Conservation (phyloP, 2,797 vertebrate genomes). For the Danio aesculapii region DNA sequence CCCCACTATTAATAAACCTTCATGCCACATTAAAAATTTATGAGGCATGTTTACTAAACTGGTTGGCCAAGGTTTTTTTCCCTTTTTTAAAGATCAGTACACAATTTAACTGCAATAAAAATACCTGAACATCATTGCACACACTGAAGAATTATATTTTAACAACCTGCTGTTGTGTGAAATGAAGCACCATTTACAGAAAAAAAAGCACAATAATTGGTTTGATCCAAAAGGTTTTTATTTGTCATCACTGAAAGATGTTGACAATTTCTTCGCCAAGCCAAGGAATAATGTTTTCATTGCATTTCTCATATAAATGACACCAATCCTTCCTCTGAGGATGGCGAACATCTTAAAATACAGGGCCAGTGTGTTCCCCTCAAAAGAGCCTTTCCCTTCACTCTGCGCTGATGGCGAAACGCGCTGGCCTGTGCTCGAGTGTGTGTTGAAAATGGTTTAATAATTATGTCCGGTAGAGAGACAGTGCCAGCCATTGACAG, state of each 20-base stretch:
- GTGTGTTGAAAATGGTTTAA: constrained; percentile 57
- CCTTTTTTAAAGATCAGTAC: too few species aligned
- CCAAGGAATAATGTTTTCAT: constrained; percentile 51
- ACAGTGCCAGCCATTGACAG: constrained; percentile 39
- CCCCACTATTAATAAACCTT: not conserved
- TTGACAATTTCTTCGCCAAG: constrained; percentile 55
- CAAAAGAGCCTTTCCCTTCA: constrained; percentile 40
- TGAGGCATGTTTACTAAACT: not conserved
- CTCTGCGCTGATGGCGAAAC: constrained; percentile 33
- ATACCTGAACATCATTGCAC: not conserved
- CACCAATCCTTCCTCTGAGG: constrained; percentile 58
- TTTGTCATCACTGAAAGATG: constrained; percentile 68
- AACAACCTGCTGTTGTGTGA: not conserved
- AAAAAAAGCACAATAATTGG: not conserved
- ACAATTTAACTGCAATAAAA: not conserved
- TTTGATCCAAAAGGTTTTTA: constrained; percentile 76
- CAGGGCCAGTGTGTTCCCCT: constrained; percentile 48
- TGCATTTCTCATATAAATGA: constrained; percentile 59
- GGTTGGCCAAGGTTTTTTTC: not conserved
- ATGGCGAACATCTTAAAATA: constrained; percentile 57
- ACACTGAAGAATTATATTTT: not conserved
- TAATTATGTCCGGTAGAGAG: constrained; percentile 56
- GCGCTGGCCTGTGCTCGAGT: constrained; percentile 50
- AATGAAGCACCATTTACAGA: not conserved
- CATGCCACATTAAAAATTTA: not conserved